A percentile compares a stretch with the other conserved stretches of the same genome.
Conservation (phyloP, 2,797 vertebrate genomes). For the Diceros bicornis region DNA sequence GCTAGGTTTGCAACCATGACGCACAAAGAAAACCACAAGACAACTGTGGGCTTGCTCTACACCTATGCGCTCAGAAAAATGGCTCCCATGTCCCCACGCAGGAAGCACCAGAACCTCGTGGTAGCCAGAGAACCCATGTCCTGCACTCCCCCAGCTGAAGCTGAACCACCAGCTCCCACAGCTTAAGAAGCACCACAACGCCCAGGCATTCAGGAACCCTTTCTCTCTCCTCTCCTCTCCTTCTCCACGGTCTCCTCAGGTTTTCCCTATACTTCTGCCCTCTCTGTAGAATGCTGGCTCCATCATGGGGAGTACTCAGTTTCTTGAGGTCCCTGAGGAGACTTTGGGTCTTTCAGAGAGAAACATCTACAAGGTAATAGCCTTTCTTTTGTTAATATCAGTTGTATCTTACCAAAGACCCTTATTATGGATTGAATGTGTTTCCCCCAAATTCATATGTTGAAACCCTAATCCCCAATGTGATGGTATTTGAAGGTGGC, state of each 20-base stretch:
- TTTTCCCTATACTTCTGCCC: neutral
- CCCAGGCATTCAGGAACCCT: neutral
- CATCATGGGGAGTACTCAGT: neutral
- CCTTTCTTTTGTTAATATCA: neutral
- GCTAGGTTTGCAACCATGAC: neutral
- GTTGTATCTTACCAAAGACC: neutral
- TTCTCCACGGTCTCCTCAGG: neutral
- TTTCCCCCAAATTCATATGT: neutral
- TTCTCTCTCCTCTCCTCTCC: neutral
- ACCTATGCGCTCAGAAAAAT: neutral
- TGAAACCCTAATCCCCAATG: neutral
- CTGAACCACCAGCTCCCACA: neutral
- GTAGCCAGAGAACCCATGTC: neutral
- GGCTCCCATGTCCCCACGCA: neutral
- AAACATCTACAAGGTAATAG: neutral
- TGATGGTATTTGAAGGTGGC: neutral
- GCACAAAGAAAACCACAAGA: slow-evolving; percentile 4
- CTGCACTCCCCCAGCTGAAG: neutral
- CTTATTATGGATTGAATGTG: neutral
- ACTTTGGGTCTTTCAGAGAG: neutral
- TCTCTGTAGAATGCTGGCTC: neutral
- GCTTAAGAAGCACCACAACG: neutral
- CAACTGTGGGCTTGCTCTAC: neutral
- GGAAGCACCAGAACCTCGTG: neutral
- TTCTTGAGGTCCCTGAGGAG: neutral